phyloP scores from a whole-genome alignment of 2,888 invertebrate species.

The Mamestra brassicae region DNA sequence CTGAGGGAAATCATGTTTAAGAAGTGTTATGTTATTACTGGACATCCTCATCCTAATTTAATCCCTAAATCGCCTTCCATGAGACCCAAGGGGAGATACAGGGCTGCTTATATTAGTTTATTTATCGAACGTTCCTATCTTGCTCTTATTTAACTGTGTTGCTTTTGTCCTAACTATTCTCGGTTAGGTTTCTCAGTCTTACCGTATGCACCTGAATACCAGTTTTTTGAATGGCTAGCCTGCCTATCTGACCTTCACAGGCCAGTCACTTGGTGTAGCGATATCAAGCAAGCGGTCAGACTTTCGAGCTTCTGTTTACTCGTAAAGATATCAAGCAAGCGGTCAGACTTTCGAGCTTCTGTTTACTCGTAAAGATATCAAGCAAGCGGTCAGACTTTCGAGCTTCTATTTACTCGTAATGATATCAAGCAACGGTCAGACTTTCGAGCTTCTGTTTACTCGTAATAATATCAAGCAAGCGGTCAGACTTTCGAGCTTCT shows the following conservation, averaged over 20 bases:
- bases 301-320: neutral
- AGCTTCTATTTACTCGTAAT: too few relatives aligned
- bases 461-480: too few relatives aligned
- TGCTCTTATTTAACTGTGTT: neutral
- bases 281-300: neutral
- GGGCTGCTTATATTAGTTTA: neutral
- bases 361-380: neutral
- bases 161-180: neutral
- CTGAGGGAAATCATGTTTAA: conserved; percentile 43
- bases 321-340: neutral
- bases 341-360: neutral
- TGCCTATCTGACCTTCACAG: neutral
- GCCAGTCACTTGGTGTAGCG: neutral
- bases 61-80: conserved; percentile 46
- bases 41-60: conserved; percentile 38
- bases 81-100: conserved; percentile 37
- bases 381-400: neutral
- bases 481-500: too few relatives aligned
- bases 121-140: conserved; percentile 19
- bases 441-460: neutral
- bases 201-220: neutral
- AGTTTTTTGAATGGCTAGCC: neutral
- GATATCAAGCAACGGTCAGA: neutral
- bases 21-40: conserved; percentile 41
- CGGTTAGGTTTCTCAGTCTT: too few relatives aligned